Percentiles rank a stretch among this genome's conserved stretches.
Evolutionary conservation across 2,888 invertebrate genomes (phyloP).

Genomic region (Dynastes grantii): DNA sequence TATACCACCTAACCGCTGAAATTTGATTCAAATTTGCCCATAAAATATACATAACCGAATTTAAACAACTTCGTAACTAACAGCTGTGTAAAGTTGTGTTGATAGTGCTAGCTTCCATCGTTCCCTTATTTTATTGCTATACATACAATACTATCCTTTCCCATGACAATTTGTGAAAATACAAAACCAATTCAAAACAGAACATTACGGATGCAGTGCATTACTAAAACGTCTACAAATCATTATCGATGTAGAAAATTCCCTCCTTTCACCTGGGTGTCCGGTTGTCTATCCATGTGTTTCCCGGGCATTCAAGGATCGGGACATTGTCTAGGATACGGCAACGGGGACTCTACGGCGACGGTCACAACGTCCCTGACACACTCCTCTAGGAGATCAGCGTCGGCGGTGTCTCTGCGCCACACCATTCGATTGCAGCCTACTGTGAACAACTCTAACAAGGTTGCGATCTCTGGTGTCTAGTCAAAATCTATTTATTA

Average conservation of each 20-base stretch:
- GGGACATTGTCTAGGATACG: constrained; percentile 65
- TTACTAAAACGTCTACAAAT: constrained; percentile 50
- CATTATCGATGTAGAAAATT: constrained; percentile 72
- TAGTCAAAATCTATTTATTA: constrained; percentile 58
- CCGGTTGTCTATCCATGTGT: constrained; percentile 71
- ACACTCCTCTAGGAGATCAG: constrained; percentile 66
- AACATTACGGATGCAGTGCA: constrained; percentile 22
- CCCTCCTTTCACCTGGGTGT: constrained; percentile 81
- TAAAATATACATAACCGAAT: too few species aligned
- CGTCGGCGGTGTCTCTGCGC: constrained; percentile 65
- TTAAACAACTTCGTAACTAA: too few species aligned
- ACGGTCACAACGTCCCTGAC: constrained; percentile 68
- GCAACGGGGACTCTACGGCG: constrained; percentile 61
- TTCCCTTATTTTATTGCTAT: too few species aligned
- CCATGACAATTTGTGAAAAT: not conserved
- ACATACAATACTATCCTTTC: too few species aligned
- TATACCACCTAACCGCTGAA: too few species aligned
- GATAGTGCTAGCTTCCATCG: too few species aligned
- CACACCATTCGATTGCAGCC: constrained; percentile 68
- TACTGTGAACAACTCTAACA: constrained; percentile 64
- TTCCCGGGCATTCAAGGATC: constrained; percentile 64
- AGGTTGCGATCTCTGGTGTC: constrained; percentile 68
- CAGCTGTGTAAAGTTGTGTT: too few species aligned
- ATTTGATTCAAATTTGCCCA: too few species aligned
- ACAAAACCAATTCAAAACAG: constrained; percentile 2